A percentile compares a stretch with the other conserved stretches of the same genome.
phyloP scores from a whole-genome alignment of 2,888 invertebrate species.

The Toxonevra muliebris region DNA sequence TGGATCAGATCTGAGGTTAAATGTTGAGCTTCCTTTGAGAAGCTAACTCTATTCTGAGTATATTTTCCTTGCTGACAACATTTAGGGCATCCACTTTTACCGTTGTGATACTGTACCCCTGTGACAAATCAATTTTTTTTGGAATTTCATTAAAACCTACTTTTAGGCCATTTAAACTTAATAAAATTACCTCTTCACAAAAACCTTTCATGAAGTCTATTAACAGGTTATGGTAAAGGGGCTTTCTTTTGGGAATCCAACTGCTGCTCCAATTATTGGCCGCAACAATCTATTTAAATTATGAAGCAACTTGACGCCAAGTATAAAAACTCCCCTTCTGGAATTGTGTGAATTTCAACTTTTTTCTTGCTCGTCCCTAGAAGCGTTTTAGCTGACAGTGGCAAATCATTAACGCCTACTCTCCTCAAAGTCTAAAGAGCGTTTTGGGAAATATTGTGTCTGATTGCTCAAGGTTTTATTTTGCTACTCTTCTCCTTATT shows the following conservation, averaged over 20 bases:
- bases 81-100: slow-evolving; percentile 32
- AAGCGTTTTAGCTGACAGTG: not conserved
- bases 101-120: slow-evolving; percentile 18
- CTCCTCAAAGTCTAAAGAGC: not conserved
- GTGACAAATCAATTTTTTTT: no score
- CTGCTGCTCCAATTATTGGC: not conserved
- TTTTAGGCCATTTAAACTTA: no score
- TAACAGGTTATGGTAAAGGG: not conserved
- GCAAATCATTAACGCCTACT: not conserved
- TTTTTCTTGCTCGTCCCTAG: not conserved
- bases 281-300: not conserved
- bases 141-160: no score
- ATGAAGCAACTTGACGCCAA: not conserved
- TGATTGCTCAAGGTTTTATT: not conserved
- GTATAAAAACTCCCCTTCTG: not conserved
- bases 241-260: not conserved
- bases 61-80: slow-evolving; percentile 26
- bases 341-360: not conserved
- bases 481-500: not conserved
- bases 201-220: no score
- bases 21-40: slow-evolving; percentile 25
- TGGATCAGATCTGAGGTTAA: slow-evolving; percentile 19
- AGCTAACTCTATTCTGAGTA: slow-evolving; percentile 24
- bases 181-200: no score
- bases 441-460: not conserved